Percentiles rank a stretch among this genome's conserved stretches.
These are phyloP conservation scores for Phortica variegata DNA, from an alignment of 1,140 invertebrate species.

Conservation along the genomic window DNA sequence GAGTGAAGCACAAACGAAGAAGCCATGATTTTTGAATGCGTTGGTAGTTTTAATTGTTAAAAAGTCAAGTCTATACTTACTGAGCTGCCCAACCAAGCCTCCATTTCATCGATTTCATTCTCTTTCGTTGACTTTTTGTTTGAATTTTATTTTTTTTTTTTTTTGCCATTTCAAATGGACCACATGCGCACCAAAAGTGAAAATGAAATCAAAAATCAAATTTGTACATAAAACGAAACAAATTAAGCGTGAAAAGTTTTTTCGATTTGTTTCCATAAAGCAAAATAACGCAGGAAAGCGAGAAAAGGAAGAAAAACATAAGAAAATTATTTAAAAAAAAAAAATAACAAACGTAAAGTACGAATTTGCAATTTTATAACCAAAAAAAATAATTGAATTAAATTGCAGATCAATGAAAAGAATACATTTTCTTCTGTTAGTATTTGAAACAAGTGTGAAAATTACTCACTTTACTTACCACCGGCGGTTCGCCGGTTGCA, in stretches of 20 bases:
- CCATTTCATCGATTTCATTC: constrained; percentile 92
- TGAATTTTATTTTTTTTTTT: not conserved
- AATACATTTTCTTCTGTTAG: constrained; percentile 37
- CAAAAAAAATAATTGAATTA: constrained; percentile 24
- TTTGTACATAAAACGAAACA: constrained; percentile 13
- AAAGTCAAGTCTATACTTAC: constrained; percentile 59
- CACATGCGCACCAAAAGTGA: constrained; percentile 17
- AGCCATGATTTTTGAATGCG: no score
- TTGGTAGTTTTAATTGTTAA: no score
- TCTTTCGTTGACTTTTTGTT: constrained; percentile 68
- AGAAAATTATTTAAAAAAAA: constrained; percentile 25
- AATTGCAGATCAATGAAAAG: constrained; percentile 22
- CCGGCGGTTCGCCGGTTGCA: constrained; percentile 43
- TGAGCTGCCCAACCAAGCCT: constrained; percentile 79
- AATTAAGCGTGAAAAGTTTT: constrained; percentile 2
- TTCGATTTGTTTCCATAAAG: no score
- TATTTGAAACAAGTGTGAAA: constrained; percentile 13
- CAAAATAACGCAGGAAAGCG: not conserved
- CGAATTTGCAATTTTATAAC: constrained; percentile 15
- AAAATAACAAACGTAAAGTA: constrained; percentile 21
- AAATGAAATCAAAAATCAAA: constrained; percentile 28
- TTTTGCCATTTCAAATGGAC: no score
- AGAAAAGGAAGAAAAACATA: constrained; percentile 19
- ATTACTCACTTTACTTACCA: constrained; percentile 56
- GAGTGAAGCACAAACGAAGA: no score